Percentiles rank a stretch among this genome's conserved stretches.
phyloP scores from a whole-genome alignment of 1,140 invertebrate genomes.

The Zaprionus gabonicus region DNA sequence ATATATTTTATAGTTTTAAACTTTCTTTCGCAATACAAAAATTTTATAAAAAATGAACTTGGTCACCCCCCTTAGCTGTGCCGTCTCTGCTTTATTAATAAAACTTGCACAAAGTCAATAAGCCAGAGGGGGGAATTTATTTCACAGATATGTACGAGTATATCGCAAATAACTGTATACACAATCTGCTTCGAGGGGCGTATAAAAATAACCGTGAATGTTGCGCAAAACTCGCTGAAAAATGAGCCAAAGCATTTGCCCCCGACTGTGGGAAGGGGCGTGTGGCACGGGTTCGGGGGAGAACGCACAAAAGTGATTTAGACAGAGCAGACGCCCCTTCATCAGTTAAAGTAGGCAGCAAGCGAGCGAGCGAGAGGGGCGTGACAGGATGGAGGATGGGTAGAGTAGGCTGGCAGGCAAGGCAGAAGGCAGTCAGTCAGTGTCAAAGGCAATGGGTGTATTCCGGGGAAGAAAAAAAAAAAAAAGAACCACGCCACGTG shows the following conservation, averaged over 20 bases:
- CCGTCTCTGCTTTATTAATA: neutral
- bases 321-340: slow-evolving; percentile 66
- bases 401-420: neutral
- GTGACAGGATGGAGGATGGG: too few relatives aligned
- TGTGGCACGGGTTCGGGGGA: slow-evolving; percentile 12
- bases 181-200: neutral
- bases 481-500: slow-evolving; percentile 1
- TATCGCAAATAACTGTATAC: neutral
- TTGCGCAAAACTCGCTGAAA: slow-evolving; percentile 40
- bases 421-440: slow-evolving; percentile 53
- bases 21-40: too few relatives aligned
- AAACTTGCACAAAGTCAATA: neutral
- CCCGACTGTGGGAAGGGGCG: slow-evolving; percentile 15
- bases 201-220: slow-evolving; percentile 35
- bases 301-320: slow-evolving; percentile 81
- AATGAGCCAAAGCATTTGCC: slow-evolving; percentile 55
- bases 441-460: slow-evolving; percentile 37
- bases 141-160: neutral
- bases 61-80: neutral
- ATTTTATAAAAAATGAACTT: too few relatives aligned
- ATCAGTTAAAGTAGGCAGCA: slow-evolving; percentile 50
- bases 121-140: neutral
- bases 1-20: too few relatives aligned
- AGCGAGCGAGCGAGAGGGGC: too few relatives aligned
- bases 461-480: slow-evolving; percentile 26